These are phyloP conservation scores for Gorsachius goisagi DNA, from an alignment of 2,113 vertebrate genomes.

Conservation along the genomic window DNA sequence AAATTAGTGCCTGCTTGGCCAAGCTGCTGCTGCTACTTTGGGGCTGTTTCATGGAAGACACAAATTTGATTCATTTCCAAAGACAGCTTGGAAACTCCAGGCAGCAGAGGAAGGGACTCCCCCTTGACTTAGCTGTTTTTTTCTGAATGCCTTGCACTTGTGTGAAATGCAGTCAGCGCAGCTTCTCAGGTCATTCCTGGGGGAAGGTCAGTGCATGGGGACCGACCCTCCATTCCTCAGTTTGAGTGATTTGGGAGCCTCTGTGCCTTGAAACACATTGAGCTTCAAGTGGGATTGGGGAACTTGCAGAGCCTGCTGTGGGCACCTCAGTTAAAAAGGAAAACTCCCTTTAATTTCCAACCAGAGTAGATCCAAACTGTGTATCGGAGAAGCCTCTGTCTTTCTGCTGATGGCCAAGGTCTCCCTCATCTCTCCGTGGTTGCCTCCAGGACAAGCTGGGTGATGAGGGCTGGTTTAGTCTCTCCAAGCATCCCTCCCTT, in stretches of 20 bases:
- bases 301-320: background rate
- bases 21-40: constrained; percentile 26
- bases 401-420: background rate
- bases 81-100: constrained; percentile 44
- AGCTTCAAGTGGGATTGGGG: background rate
- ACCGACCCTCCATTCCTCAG: background rate
- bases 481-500: background rate
- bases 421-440: background rate
- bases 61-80: constrained; percentile 45
- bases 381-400: background rate
- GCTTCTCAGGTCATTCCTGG: background rate
- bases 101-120: constrained; percentile 34
- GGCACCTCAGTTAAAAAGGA: background rate
- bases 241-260: background rate
- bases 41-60: constrained; percentile 12
- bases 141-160: background rate
- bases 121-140: background rate
- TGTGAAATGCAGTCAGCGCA: background rate
- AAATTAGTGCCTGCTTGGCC: background rate
- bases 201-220: background rate
- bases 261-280: background rate
- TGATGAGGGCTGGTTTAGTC: background rate
- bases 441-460: background rate
- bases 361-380: background rate
- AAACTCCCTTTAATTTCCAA: background rate